Percentiles rank a stretch among this genome's conserved stretches.
phyloP scores from a whole-genome alignment of 2,888 invertebrate species.

The Lasioglossum morio region DNA sequence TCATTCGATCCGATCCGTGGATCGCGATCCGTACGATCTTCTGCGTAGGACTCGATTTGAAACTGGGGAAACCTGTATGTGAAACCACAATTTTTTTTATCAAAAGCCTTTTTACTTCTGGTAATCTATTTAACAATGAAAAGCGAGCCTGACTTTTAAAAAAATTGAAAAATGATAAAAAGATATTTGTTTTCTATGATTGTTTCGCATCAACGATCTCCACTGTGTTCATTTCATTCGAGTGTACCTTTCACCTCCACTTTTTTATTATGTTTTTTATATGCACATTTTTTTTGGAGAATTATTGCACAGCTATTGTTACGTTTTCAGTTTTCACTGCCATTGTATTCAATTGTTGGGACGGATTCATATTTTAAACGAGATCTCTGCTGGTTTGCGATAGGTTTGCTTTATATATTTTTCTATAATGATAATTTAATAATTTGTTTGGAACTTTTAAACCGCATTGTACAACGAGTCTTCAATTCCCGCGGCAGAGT shows the following conservation, averaged over 20 bases:
- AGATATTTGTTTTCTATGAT: no score
- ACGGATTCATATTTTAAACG: neutral
- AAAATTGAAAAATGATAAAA: no score
- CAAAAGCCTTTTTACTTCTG: neutral
- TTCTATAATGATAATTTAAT: neutral
- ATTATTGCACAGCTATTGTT: no score
- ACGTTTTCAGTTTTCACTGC: no score
- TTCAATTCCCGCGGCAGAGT: slow-evolving; percentile 24
- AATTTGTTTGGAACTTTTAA: neutral
- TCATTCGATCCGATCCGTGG: slow-evolving; percentile 38
- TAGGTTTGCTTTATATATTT: neutral
- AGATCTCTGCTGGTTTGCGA: neutral
- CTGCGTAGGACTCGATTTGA: slow-evolving; percentile 6
- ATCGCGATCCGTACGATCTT: slow-evolving; percentile 34
- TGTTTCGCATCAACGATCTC: no score
- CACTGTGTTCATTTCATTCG: no score
- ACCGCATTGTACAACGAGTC: neutral
- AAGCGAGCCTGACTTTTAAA: no score
- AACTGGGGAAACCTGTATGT: neutral
- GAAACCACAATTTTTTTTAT: neutral
- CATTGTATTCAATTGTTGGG: neutral
- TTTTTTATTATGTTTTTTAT: no score
- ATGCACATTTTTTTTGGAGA: no score
- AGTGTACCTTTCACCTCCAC: no score
- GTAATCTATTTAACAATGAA: neutral